Conservation (phyloP, 2,113 vertebrate species). For the Bagarius yarrelli region DNA sequence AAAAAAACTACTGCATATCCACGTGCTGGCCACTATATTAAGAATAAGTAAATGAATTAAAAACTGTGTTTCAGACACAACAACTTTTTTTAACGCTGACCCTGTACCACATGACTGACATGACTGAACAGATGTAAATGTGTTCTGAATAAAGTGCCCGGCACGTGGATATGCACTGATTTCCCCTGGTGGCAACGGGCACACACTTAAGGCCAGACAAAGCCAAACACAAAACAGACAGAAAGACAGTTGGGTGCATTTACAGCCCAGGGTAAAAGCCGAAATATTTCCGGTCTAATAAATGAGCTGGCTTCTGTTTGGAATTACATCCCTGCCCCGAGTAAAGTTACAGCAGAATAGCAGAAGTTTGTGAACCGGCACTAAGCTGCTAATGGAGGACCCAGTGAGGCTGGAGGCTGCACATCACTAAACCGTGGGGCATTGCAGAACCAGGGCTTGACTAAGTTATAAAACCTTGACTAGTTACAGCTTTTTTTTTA, state of each 20-base stretch:
- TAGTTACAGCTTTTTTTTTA: neutral
- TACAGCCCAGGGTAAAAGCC: slow-evolving; percentile 38
- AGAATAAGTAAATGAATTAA: no score
- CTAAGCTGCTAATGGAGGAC: slow-evolving; percentile 66
- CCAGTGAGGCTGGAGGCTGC: slow-evolving; percentile 37
- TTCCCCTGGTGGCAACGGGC: slow-evolving; percentile 3
- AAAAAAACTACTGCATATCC: no score
- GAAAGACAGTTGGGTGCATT: slow-evolving; percentile 31
- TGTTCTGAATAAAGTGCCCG: neutral
- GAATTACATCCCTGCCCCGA: slow-evolving; percentile 50
- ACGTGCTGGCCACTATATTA: no score
- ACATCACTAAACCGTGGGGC: slow-evolving; percentile 17
- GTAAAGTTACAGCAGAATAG: slow-evolving; percentile 62
- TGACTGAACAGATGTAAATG: neutral
- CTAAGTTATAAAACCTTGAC: neutral
- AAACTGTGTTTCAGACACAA: no score
- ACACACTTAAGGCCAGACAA: neutral
- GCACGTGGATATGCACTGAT: neutral
- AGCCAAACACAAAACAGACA: slow-evolving; percentile 30
- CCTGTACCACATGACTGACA: neutral
- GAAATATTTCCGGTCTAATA: slow-evolving; percentile 65
- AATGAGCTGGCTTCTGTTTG: slow-evolving; percentile 48
- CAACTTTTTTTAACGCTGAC: no score
- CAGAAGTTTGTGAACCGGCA: slow-evolving; percentile 62
- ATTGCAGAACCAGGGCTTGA: slow-evolving; percentile 4